These are phyloP conservation scores for Falco naumanni DNA, from an alignment of 2,797 vertebrate species.

Conservation along the genomic window DNA sequence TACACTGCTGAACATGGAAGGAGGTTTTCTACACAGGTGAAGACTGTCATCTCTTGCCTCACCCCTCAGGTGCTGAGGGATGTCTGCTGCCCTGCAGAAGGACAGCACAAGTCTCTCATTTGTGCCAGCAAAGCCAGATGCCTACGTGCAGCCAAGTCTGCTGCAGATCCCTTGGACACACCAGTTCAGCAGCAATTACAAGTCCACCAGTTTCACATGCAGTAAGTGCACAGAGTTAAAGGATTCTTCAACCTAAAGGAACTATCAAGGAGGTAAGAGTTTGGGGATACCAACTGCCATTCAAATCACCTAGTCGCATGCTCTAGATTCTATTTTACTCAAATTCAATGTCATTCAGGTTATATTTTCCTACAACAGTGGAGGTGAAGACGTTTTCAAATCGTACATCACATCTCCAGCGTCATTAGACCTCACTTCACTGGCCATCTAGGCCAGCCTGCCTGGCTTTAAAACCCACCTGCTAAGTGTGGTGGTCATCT, in stretches of 20 bases:
- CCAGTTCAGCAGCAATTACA: neutral
- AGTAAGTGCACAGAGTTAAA: rapidly evolving
- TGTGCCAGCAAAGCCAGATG: neutral
- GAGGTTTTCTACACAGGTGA: neutral
- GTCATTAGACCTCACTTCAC: neutral
- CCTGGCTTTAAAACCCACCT: neutral
- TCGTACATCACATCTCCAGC: neutral
- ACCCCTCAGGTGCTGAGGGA: neutral
- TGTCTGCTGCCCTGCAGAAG: neutral
- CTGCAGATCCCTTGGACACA: neutral
- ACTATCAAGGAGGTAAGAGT: neutral
- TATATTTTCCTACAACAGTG: neutral
- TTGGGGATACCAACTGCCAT: neutral
- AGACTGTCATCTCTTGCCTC: neutral
- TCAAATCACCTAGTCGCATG: neutral
- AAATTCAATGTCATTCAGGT: neutral
- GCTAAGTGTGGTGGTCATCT: neutral
- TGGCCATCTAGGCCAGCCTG: neutral
- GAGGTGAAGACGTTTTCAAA: neutral
- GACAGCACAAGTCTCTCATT: neutral
- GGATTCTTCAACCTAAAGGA: neutral
- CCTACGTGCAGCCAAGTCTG: rapidly evolving
- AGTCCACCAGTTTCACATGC: rapidly evolving
- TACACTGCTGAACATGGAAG: neutral
- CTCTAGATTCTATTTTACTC: neutral